Evolutionary conservation across 2,888 invertebrate genomes (phyloP).

Genomic region (Acrobasis suavella): DNA sequence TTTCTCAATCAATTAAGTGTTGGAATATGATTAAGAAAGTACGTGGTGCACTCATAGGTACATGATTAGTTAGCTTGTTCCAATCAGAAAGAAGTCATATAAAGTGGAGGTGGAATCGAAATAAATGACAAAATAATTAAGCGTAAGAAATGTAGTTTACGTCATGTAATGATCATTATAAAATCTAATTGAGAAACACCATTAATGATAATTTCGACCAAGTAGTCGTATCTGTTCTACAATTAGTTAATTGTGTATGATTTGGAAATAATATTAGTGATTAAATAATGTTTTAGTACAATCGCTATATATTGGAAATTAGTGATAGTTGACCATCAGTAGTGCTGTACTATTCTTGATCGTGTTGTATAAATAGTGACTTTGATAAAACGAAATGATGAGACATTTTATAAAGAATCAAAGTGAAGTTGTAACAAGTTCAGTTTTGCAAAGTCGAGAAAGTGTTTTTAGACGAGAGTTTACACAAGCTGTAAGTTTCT

Average conservation of each 20-base stretch:
- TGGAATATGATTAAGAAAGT: no score
- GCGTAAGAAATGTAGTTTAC: background rate
- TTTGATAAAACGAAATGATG: background rate
- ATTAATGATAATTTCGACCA: background rate
- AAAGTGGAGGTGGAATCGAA: background rate
- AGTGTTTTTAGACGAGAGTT: conserved; percentile 13
- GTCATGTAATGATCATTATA: conserved; percentile 7
- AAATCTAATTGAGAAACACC: background rate
- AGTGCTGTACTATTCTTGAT: conserved; percentile 21
- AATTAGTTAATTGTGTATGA: conserved; percentile 59
- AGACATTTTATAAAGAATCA: background rate
- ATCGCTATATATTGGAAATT: conserved; percentile 54
- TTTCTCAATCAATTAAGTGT: no score
- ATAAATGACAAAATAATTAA: background rate
- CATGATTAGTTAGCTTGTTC: no score
- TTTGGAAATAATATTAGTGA: conserved; percentile 47
- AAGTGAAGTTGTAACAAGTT: conserved; percentile 6
- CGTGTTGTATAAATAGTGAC: background rate
- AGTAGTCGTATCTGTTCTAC: conserved; percentile 31
- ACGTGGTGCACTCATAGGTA: no score
- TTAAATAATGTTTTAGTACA: conserved; percentile 56
- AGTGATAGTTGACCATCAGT: conserved; percentile 44
- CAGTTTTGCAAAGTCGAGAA: conserved; percentile 18
- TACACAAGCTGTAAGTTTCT: conserved; percentile 24
- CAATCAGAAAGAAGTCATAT: no score